Base-by-base conservation (phyloP, 2,888 invertebrate genomes). In the Onthophagus sagittarius region DNA sequence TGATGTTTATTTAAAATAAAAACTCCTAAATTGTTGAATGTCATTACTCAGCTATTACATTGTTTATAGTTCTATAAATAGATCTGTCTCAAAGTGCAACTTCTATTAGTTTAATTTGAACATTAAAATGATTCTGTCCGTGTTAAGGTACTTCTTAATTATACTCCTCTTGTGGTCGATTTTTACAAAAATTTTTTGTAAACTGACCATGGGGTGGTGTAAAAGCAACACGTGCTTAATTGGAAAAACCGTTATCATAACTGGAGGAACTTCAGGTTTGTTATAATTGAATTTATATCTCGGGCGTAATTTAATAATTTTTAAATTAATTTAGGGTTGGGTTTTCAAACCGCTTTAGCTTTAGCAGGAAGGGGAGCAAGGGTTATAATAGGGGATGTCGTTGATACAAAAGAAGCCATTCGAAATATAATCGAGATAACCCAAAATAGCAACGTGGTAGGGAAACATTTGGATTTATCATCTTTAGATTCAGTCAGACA, bases 321-420 rank as follows among this genome's bases (percentile, higher is more conserved):
- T 7, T 9, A 53, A 53, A 53, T 67, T 77, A 23, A 23, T 79
- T 63, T 78, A 83, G 87, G 87, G 15, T 83, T 87, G 74, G 87
- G 87, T 15, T 86, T 83, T 76, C 83, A 84, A 77, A 84, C 85
- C 0, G 85, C 86, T 0, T 75, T 82, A 15, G 84, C 84, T 71
- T 79, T 88, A 33, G 88, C 89, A 5, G 79, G 79, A 53, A 82
- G 88, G 70, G 88, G 87, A 7, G 89, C 87, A 7, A 83, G 83
- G 76, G 86, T 90, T 0, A 88, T 89, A 71, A 81, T 89, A 70
- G 89, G 88, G 0, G 89, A 89, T 77, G 80, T 88, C 77, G 83
- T 87, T 76, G 73, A 82, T 65, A 76, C 73, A 0, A 74, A 63
- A 13, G 77, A 76, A 74, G 62, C 82, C 3, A 76, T 80, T 72